Base-by-base conservation (phyloP, 2,797 vertebrate species). In the Pelodytes ibericus region DNA sequence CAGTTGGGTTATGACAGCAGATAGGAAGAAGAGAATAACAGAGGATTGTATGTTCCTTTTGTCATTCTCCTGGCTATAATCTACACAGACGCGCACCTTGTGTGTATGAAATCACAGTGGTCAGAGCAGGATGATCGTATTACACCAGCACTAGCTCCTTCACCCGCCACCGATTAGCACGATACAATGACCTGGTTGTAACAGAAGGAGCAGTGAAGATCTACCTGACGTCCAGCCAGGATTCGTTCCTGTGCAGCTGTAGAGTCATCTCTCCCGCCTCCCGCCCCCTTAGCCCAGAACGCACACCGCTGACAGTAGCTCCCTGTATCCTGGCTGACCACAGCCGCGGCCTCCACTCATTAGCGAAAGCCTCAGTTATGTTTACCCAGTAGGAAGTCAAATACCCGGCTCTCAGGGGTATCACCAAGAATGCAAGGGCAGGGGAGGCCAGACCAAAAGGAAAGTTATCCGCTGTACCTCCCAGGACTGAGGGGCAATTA, bases 321-420 rank as follows among this genome's bases (percentile, higher is more conserved):
- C 66, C 25, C 74, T 75, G 58, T 61, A 41, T 70, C 57, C 27
- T 22, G 3, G 5, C 47, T 75, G 74, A 69, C 65, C 74, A 41
- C 74, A 69, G 74, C 57, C n/a, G 29, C 24, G n/a, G 20, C 74
- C 65, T 62, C 39, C 53, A 27, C 57, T 75, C 74, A 75, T 75
- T 75, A 69, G 41, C 39, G 56, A 41, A 75, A 69, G 66, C 74
- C 74, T 62, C 66, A 75, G 65, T 53, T 63, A 75, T 75, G 65
- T 75, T 75, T 75, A 69, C 74, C 31, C 26, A 62, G 73, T 36
- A 49, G 58, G 57, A 56, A 61, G 65, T 30, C 58, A 75, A 75
- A 75, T 69, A 62, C 25, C 72, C 58, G 7, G n/a, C 5, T 41
- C 65, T 39, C 65, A 20, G 30, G 74, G 56, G 73, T 25, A 36